These are phyloP conservation scores for Lacerta viridis DNA, from an alignment of 2,797 vertebrate genomes.

Conservation along the genomic window DNA sequence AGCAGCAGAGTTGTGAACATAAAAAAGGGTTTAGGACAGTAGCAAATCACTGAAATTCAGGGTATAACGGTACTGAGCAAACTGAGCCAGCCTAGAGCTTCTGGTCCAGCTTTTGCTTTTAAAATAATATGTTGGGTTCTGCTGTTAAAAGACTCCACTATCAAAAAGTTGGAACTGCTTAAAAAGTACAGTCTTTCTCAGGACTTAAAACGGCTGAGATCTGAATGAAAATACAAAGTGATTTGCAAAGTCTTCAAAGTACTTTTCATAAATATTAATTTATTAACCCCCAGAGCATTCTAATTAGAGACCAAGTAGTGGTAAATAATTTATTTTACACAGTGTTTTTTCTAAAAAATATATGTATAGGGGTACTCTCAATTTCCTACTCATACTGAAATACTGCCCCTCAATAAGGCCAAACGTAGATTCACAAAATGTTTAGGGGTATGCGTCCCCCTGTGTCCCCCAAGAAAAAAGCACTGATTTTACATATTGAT, in stretches of 20 bases:
- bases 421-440: no score
- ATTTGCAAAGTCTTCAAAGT: neutral
- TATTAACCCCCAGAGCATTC: constrained; percentile 47
- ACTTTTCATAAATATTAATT: neutral
- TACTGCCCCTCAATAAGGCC: no score
- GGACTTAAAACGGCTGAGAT: constrained; percentile 28
- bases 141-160: neutral
- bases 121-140: neutral
- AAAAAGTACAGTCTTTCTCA: neutral
- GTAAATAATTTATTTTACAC: constrained; percentile 36
- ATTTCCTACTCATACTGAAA: no score
- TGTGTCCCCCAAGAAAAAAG: no score
- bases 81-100: neutral
- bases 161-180: constrained; percentile 28
- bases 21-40: neutral
- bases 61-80: neutral
- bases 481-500: constrained; percentile 27
- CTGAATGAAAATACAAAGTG: constrained; percentile 27
- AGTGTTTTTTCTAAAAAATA: no score
- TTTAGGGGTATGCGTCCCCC: no score
- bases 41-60: neutral
- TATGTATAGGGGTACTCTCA: no score
- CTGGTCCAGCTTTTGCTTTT: neutral
- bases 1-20: neutral
- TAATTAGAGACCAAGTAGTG: constrained; percentile 19